These are phyloP conservation scores for Danio jaintianensis DNA, from an alignment of 2,797 vertebrate species.

Conservation along the genomic window DNA sequence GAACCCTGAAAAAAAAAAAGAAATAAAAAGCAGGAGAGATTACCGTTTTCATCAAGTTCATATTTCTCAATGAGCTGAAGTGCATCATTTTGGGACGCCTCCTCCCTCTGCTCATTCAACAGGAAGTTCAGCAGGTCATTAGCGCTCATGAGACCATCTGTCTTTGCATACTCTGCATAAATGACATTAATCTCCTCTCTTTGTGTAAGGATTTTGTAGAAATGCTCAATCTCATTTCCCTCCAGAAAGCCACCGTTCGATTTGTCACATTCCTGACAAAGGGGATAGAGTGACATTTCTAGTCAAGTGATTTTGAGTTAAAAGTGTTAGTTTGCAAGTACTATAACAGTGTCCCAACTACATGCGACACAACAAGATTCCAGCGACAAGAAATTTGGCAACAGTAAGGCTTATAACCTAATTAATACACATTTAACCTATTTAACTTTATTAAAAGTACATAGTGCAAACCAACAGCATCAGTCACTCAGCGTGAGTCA, in stretches of 20 bases:
- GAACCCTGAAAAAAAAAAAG: not conserved
- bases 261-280: slow-evolving; percentile 87
- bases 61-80: slow-evolving; percentile 86
- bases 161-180: slow-evolving; percentile 79
- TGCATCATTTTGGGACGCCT: slow-evolving; percentile 75
- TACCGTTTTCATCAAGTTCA: slow-evolving; percentile 89
- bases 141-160: slow-evolving; percentile 79
- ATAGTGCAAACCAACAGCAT: too few species aligned
- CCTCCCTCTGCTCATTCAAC: slow-evolving; percentile 82
- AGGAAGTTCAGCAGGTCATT: slow-evolving; percentile 86
- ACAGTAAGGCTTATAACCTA: too few species aligned
- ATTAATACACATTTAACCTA: too few species aligned
- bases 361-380: too few species aligned
- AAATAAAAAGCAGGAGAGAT: slow-evolving; percentile 43
- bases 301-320: not conserved
- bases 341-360: too few species aligned
- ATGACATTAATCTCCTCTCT: slow-evolving; percentile 87
- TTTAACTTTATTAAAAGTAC: too few species aligned
- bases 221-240: slow-evolving; percentile 87
- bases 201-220: slow-evolving; percentile 90
- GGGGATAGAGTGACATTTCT: not conserved
- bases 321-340: too few species aligned
- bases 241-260: slow-evolving; percentile 87
- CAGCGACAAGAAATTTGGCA: too few species aligned
- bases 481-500: too few species aligned